Base-by-base conservation (phyloP, 2,888 invertebrate genomes). In the Agrochola lota region DNA sequence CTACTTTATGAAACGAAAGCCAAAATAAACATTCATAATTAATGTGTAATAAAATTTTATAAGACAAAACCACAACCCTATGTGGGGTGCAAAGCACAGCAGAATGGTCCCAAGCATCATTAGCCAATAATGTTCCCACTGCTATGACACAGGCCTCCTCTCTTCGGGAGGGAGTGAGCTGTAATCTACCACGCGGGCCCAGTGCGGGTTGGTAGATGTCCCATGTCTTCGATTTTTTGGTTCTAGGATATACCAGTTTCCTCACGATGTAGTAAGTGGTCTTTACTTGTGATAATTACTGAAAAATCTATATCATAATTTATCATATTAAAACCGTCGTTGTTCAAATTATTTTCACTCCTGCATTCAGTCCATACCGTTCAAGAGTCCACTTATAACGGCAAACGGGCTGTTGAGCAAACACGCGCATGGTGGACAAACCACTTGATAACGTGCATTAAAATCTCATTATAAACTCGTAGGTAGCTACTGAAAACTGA, bases 401-500 rank as follows among this genome's bases (percentile, higher is more conserved):
- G 76, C 55, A 62, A 46, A 66, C 68, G n/a, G 30, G 15, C 23
- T 40, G 7, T 46, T 35, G 23, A 64, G 57, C 46, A 57, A 43
- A 73, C 67, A 59, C 30, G 4, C 59, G 52, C 43, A n/a, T 9
- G 74, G 71, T 84, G n/a, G 59, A 74, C 64, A 69, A 15, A 59
- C 35, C 73, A 60, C 77, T 73, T 64, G 11, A 83, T 59, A 59
- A 68, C 26, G 40, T 30, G 35, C 73, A 71, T 68, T 77, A 46
- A 71, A 55, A 74, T 40, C 46, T 73, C 73, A 80, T 60, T 59
- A 59, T n/a, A 40, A 46, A 63, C 15, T 59, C 26, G 26, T 26
- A 26, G 1, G 26, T 59, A 26, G 2, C n/a, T 59, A 59, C 26
- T 15, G 26, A 59, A 30, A 30, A 59, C 26, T 30, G 26, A 3